Conservation (phyloP, 2,888 invertebrate species). For the Drosophila nr. fundita region DNA sequence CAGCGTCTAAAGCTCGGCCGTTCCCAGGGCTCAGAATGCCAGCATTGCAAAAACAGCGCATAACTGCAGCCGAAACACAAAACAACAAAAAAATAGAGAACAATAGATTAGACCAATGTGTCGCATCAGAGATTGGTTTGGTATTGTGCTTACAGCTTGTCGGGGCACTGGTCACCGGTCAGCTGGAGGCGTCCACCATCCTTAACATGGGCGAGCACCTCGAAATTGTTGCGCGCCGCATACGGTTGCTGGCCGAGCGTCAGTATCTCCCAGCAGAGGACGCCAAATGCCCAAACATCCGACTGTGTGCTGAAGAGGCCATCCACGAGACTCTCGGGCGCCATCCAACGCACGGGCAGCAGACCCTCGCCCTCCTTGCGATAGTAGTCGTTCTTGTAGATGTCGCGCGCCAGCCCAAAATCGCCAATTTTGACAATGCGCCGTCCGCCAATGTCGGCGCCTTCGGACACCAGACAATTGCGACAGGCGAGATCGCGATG, state of each 20-base stretch:
- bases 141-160: constrained; percentile 88
- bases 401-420: constrained; percentile 98
- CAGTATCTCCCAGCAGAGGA: constrained; percentile 98
- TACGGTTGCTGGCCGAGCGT: constrained; percentile 98
- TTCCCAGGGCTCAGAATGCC: constrained; percentile 92
- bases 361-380: constrained; percentile 96
- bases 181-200: constrained; percentile 94
- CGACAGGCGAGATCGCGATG: constrained; percentile 98
- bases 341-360: constrained; percentile 99
- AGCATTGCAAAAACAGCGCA: constrained; percentile 93
- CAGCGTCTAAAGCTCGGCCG: constrained; percentile 95
- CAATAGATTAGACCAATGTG: not conserved
- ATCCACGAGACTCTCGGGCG: constrained; percentile 97
- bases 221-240: constrained; percentile 95
- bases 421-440: constrained; percentile 93
- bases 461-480: constrained; percentile 94
- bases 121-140: not conserved
- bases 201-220: constrained; percentile 95
- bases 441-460: constrained; percentile 83
- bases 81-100: not conserved
- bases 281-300: constrained; percentile 98
- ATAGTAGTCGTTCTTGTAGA: constrained; percentile 99
- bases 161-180: constrained; percentile 95
- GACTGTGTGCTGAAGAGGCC: constrained; percentile 98
- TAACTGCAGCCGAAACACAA: constrained; percentile 87